Base-by-base conservation (phyloP, 2,113 vertebrate genomes). In the Apteryx mantelli region DNA sequence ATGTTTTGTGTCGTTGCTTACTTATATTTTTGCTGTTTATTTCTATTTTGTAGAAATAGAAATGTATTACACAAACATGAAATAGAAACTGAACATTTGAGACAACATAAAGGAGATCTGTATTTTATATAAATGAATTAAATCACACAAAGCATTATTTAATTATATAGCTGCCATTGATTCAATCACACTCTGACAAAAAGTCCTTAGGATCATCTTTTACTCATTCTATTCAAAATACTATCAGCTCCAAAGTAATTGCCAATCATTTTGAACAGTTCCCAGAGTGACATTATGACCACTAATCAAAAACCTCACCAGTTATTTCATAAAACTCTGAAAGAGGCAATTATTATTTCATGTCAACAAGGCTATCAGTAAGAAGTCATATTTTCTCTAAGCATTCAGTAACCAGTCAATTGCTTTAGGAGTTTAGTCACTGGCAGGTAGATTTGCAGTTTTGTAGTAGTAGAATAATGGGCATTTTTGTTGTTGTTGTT, bases 391-490 rank as follows among this genome's bases (percentile, higher is more conserved):
- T 6, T 53, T 81, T 82, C 13, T 89, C 11, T n/a, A 63, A 52
- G 5, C 36, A 13, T 15, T 89, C 11, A 77, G 11, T 66, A 74
- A 56, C 9, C 53, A 28, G 32, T 6, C 1, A 42, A 7, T 0
- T 82, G 7, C 9, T 70, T 76, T 0, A 1, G 1, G 0, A 2
- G 0, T n/a, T 44, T 55, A 53, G 14, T 44, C 30, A 58, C 78
- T 78, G 79, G 40, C 36, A 50, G 8, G 4, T 5, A 71, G 26
- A 38, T 75, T 56, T 70, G 3, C 9, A 56, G n/a, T 64, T 75
- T 76, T 82, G 1, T n/a, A 79, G 7, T 5, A 73, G 22, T 34
- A 48, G 53, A 66, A 66, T 52, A 44, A 61, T 2, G 48, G 7
- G 1, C 42, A 28, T 50, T 34, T 85, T 66, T 76, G 7, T 13